Percentiles rank a stretch among this genome's conserved stretches.
Conservation (phyloP, 2,888 invertebrate species). For the Vesta saturnalis region DNA sequence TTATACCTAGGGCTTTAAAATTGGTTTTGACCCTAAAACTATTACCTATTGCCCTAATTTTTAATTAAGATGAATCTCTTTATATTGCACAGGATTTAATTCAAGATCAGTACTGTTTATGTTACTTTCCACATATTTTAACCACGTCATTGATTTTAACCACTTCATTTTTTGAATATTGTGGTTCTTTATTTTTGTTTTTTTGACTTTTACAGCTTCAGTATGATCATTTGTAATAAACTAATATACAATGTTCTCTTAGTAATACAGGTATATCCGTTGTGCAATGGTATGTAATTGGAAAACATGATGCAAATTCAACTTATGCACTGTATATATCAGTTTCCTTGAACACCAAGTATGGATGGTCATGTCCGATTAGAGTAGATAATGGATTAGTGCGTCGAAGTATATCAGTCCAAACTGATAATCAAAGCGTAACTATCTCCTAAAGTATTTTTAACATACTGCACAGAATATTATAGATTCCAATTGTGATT, state of each 20-base stretch:
- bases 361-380: slow-evolving; percentile 68
- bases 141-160: too few relatives aligned
- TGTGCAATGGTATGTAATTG: slow-evolving; percentile 57
- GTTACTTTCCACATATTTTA: too few relatives aligned
- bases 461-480: slow-evolving; percentile 22
- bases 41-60: too few relatives aligned
- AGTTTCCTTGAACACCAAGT: slow-evolving; percentile 51
- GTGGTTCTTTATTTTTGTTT: neutral
- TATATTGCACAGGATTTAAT: too few relatives aligned
- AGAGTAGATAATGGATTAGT: slow-evolving; percentile 66
- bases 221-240: too few relatives aligned
- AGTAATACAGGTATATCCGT: slow-evolving; percentile 59
- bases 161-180: too few relatives aligned
- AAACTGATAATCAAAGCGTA: slow-evolving; percentile 57
- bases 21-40: too few relatives aligned
- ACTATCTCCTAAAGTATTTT: slow-evolving; percentile 30
- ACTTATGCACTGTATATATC: slow-evolving; percentile 57
- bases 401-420: slow-evolving; percentile 67
- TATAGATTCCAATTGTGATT: slow-evolving; percentile 70
- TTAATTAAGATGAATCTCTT: too few relatives aligned
- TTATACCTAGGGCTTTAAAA: too few relatives aligned
- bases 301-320: slow-evolving; percentile 47
- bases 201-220: too few relatives aligned
- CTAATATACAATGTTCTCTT: too few relatives aligned
- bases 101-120: too few relatives aligned